Conservation (phyloP, 2,888 invertebrate species). For the Latrodectus hesperus region DNA sequence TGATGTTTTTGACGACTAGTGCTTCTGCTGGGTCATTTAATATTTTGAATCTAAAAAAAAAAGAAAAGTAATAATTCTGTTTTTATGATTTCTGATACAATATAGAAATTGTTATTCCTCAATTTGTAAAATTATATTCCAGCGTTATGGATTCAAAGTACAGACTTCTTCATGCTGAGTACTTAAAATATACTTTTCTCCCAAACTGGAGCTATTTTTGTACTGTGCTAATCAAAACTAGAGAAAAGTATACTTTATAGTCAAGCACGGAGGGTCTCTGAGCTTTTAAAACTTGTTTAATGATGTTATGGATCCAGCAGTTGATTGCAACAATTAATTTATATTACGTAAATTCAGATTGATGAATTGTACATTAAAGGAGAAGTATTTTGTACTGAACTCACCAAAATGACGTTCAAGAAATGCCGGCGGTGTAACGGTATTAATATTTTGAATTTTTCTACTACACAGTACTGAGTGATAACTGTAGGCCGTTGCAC, state of each 20-base stretch:
- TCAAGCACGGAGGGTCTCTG: neutral
- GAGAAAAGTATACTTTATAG: slow-evolving; percentile 23
- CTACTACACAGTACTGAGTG: slow-evolving; percentile 55
- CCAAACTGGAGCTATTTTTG: slow-evolving; percentile 67
- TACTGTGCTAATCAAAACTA: slow-evolving; percentile 69
- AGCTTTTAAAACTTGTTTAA: slow-evolving; percentile 1
- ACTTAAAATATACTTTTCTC: slow-evolving; percentile 12
- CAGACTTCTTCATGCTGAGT: slow-evolving; percentile 13
- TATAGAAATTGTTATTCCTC: no score
- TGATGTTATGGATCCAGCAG: slow-evolving; percentile 18
- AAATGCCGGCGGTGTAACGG: slow-evolving; percentile 49
- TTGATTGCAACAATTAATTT: no score
- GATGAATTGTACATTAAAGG: slow-evolving; percentile 47
- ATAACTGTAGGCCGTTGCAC: slow-evolving; percentile 57
- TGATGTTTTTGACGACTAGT: no score
- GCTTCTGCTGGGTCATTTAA: no score
- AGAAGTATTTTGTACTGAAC: slow-evolving; percentile 63
- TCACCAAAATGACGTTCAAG: slow-evolving; percentile 54
- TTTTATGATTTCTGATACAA: no score
- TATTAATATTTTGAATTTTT: slow-evolving; percentile 65
- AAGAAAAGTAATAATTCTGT: no score
- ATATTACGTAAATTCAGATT: no score
- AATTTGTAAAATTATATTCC: neutral
- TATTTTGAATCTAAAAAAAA: no score
- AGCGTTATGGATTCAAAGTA: slow-evolving; percentile 55